Base-by-base conservation (phyloP, 2,888 invertebrate species). In the Leucoptera coffeella region DNA sequence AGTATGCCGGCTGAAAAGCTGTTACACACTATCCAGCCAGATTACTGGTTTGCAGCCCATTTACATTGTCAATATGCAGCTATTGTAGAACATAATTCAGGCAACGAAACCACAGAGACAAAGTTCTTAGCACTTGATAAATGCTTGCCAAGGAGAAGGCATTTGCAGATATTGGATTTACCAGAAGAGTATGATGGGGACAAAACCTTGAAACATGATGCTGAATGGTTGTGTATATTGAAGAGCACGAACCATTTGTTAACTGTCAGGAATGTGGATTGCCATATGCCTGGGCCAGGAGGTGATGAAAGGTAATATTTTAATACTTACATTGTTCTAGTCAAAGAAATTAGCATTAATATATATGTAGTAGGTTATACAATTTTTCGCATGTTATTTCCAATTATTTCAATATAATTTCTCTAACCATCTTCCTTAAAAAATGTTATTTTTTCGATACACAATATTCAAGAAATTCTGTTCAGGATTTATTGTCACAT, bases 41-140 rank as follows among this genome's bases (percentile, higher is more conserved):
- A 74, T 0, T 90, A 88, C 59, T 99, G 97, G 96, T 99, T 99
- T 65, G 74, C 95, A 6, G 99, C 95, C 15, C 99, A 99, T 74
- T 71, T 99, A 35, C 99, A 99, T 59, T 90, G 90, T 40, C 90
- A 93, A 61, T 99, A 95, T 69, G 81, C 88, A 8, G 97, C 96
- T 0, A 38, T 91, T 3, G 80, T 97, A 4, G 75, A 79, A 17
- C 93, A 95, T 52, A 58, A 74, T 14, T 54, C 75, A 30, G 60
- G 60, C 10, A 51, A 60, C n/a, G 40, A 34, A 31, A 27, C 42
- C 9, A 45, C 35, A 15, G 54, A 65, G 44, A 56, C 95, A 0
- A 90, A 85, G 48, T 97, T 97, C 57, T 59, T 97, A 36, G 91
- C 95, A 1, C 60, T 97, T n/a, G 96, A 97, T 51, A 99, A 99